A percentile compares a stretch with the other conserved stretches of the same genome.
Evolutionary conservation across 2,888 invertebrate genomes (phyloP).

Genomic region (Chironomus riparius): DNA sequence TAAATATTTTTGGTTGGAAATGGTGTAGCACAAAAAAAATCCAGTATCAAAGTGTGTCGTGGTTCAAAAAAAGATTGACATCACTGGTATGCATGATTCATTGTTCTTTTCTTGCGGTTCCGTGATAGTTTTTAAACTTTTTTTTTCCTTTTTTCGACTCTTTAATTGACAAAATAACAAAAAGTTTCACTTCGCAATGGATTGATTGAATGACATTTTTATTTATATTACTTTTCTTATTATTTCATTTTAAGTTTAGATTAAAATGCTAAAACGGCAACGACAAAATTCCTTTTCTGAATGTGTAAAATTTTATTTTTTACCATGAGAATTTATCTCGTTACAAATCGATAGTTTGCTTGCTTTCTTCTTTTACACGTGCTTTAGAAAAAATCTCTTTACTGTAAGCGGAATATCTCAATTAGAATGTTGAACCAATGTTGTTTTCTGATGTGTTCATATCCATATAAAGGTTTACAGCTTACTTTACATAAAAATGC

Average conservation of each 20-base stretch:
- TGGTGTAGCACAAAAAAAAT: too few relatives aligned
- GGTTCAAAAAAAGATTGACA: too few relatives aligned
- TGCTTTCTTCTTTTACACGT: conserved; percentile 3
- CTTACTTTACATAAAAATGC: too few relatives aligned
- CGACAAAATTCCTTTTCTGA: background rate
- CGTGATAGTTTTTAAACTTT: conserved; percentile 19
- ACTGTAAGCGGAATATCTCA: conserved; percentile 10
- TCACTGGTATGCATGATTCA: too few relatives aligned
- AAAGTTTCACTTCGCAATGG: background rate
- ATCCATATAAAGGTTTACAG: background rate
- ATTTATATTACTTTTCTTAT: background rate
- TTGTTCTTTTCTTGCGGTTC: background rate
- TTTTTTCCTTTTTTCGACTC: background rate
- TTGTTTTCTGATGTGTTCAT: background rate
- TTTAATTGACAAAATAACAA: conserved; percentile 14
- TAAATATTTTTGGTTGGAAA: too few relatives aligned
- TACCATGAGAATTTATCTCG: conserved; percentile 23
- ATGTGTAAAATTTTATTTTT: background rate
- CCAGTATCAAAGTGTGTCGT: too few relatives aligned
- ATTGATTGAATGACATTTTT: conserved; percentile 1
- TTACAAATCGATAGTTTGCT: conserved; percentile 14
- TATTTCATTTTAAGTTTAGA: background rate
- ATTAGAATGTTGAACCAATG: background rate
- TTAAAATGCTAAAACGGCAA: background rate
- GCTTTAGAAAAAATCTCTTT: background rate